Base-by-base conservation (phyloP, 2,888 invertebrate genomes). In the Leistus spinibarbis region DNA sequence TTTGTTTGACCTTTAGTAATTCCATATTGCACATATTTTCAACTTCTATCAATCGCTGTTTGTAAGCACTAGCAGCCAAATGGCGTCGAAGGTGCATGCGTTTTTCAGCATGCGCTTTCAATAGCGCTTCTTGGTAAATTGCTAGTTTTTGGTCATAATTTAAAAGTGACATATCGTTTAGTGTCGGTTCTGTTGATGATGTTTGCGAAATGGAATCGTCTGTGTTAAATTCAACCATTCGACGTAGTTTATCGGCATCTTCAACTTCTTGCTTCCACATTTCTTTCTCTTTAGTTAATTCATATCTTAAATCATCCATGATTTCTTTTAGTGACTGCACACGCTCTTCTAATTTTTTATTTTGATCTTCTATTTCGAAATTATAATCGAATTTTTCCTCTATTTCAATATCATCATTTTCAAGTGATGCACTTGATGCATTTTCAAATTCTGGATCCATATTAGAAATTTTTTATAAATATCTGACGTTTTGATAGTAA, bases 1-100 rank as follows among this genome's bases (percentile, higher is more conserved):
- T 85, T 76, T 85, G 82, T 69, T 82, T 83, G 17, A 86, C 84
- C 66, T 83, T 81, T 40, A 83, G 79, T 63, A 86, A 77, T 77
- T 86, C 86, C 75, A 85, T 79, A 78, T 85, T 84, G 73, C 86
- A 86, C 80, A 86, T 82, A 65, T 83, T 85, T 78, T 86, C 86
- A 2, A 86, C 84, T 77, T 86, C 86, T 13, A 83, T 74, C 22
- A 86, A 77, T 76, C 83, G 82, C 7, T 83, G 80, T 76, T 82
- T 83, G 74, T 86, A 86, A 65, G 85, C 84, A 27, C 83, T 82
- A 4, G 84, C 82, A 9, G 85, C 82, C 40, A 84, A 76, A 76
- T 83, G 83, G 69, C 83, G 83, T 68, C 83, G 81, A 23, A 83
- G 76, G 53, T 80, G 82, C 40, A 79, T 78, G 60, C 80, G 80